Evolutionary conservation across 2,797 vertebrate genomes (phyloP).

Genomic region (Rhinophrynus dorsalis): DNA sequence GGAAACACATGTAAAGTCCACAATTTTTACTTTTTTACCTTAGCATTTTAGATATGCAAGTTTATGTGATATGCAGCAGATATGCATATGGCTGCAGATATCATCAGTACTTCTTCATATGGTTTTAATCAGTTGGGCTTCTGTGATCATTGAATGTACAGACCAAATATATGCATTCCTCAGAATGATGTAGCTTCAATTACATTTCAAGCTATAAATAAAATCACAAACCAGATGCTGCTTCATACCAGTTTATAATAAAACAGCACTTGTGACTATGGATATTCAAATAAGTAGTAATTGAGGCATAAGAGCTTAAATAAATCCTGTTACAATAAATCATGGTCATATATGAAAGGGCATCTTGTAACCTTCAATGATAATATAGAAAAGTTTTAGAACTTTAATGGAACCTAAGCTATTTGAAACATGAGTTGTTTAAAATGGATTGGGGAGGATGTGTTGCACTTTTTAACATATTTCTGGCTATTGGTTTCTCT

Average conservation of each 20-base stretch:
- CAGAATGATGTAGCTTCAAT: not conserved
- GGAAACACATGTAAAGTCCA: not conserved
- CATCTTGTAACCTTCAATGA: no score
- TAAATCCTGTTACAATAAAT: no score
- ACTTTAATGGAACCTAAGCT: no score
- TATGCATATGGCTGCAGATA: not conserved
- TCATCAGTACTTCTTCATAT: not conserved
- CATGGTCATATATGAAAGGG: no score
- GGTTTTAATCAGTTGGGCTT: not conserved
- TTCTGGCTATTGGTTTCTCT: no score
- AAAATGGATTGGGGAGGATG: no score
- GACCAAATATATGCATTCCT: not conserved
- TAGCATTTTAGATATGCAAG: not conserved
- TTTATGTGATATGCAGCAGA: not conserved
- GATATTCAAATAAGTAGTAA: no score
- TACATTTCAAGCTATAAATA: not conserved
- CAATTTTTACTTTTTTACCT: not conserved
- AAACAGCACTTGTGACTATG: no score
- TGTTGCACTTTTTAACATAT: no score
- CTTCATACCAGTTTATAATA: not conserved
- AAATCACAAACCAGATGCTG: not conserved
- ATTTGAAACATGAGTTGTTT: no score
- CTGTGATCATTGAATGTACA: not conserved
- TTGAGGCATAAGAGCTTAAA: no score
- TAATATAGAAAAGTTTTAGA: no score